Conservation (phyloP, 2,888 invertebrate genomes). For the Unio delphinus region DNA sequence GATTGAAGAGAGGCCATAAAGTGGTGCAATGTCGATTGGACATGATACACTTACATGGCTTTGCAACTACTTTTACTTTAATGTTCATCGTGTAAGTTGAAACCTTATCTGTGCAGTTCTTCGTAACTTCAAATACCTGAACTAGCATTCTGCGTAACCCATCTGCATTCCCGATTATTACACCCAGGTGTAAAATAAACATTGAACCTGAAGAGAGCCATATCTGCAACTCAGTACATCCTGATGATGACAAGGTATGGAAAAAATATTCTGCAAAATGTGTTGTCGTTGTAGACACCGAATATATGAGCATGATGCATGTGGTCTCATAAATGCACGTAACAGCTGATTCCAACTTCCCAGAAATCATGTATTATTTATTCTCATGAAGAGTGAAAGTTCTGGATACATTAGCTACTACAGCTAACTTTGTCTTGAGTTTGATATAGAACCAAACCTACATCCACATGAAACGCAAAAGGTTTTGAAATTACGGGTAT, state of each 20-base stretch:
- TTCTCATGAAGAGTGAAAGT: conserved; percentile 8
- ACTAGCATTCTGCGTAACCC: conserved; percentile 8
- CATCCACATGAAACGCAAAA: conserved; percentile 17
- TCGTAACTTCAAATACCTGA: conserved; percentile 3
- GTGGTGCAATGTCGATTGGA: conserved; percentile 8
- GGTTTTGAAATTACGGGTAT: conserved; percentile 16
- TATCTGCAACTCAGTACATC: conserved; percentile 7
- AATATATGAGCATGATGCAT: conserved; percentile 12
- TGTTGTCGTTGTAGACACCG: conserved; percentile 11
- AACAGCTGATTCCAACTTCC: conserved; percentile 14
- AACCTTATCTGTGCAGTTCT: conserved; percentile 2
- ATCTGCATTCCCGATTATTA: conserved; percentile 9
- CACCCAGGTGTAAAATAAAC: conserved; percentile 12
- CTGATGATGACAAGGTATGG: conserved; percentile 1
- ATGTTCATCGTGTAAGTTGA: background rate
- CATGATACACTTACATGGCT: conserved; percentile 17
- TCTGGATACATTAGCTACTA: conserved; percentile 6
- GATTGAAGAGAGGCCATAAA: conserved; percentile 13
- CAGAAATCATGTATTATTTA: conserved; percentile 13
- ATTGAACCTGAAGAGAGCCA: conserved; percentile 8
- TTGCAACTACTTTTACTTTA: background rate
- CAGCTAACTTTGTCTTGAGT: conserved; percentile 3
- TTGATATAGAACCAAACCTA: conserved; percentile 6
- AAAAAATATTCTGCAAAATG: conserved; percentile 7
- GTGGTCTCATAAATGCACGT: conserved; percentile 11